Evolutionary conservation across 1,140 invertebrate genomes (phyloP).

Genomic region (Drosophila santomea): DNA sequence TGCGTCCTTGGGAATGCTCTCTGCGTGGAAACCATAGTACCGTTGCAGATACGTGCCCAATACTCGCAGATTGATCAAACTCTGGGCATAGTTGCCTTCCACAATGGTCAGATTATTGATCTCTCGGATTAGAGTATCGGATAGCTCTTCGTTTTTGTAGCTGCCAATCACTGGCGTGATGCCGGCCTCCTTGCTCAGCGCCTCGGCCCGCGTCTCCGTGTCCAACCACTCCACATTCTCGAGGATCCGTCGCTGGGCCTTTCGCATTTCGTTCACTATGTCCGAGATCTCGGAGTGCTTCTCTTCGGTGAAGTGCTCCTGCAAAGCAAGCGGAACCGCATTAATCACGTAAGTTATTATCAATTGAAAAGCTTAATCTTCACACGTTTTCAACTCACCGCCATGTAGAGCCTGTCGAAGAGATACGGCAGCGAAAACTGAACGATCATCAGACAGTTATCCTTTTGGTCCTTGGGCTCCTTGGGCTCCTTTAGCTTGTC

Average conservation of each 20-base stretch:
- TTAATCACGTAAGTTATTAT: no score
- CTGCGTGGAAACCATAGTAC: constrained; percentile 52
- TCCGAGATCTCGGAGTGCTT: constrained; percentile 39
- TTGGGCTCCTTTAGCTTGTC: constrained; percentile 40
- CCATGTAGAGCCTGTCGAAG: constrained; percentile 57
- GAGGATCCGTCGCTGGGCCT: constrained; percentile 87
- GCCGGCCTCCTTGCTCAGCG: constrained; percentile 86
- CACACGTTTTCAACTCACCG: constrained; percentile 24
- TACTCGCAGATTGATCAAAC: constrained; percentile 48
- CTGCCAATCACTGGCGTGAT: constrained; percentile 87
- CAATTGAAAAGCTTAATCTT: neutral
- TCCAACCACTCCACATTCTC: constrained; percentile 90
- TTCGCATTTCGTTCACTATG: constrained; percentile 85
- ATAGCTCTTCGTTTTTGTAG: constrained; percentile 85
- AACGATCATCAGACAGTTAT: constrained; percentile 53
- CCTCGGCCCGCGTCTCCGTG: constrained; percentile 86
- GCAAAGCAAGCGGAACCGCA: neutral
- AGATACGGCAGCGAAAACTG: constrained; percentile 41
- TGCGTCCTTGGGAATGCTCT: constrained; percentile 37
- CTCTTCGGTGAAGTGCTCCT: constrained; percentile 66
- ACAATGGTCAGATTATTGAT: constrained; percentile 49
- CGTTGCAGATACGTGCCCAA: constrained; percentile 43
- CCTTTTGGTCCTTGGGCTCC: constrained; percentile 75
- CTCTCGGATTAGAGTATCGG: constrained; percentile 43
- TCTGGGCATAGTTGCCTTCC: constrained; percentile 41